Percentiles rank a stretch among this genome's conserved stretches.
Evolutionary conservation across 1,140 invertebrate species (phyloP).

Genomic region (Venturia canescens): DNA sequence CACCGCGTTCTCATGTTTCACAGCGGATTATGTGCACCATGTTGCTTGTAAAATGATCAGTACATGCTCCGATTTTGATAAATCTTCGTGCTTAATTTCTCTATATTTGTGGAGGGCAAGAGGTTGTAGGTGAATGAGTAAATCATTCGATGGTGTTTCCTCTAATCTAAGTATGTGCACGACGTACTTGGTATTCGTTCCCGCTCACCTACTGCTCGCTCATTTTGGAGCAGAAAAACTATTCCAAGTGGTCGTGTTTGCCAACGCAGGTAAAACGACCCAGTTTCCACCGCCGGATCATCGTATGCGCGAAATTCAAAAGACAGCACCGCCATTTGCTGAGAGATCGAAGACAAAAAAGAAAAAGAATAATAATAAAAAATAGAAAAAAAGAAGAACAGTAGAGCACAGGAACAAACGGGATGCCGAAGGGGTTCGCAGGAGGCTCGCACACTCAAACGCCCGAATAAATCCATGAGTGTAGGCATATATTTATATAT

Average conservation of each 20-base stretch:
- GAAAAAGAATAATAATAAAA: constrained; percentile 58
- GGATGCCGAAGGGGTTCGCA: constrained; percentile 59
- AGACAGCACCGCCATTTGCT: constrained; percentile 63
- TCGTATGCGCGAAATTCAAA: constrained; percentile 65
- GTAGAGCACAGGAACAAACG: constrained; percentile 66
- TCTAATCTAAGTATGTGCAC: constrained; percentile 5
- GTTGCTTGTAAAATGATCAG: constrained; percentile 15
- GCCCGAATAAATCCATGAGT: not conserved
- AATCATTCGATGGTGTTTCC: constrained; percentile 41
- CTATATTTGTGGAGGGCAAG: constrained; percentile 14
- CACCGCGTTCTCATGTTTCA: constrained; percentile 35
- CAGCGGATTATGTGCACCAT: constrained; percentile 16
- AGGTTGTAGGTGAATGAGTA: constrained; percentile 42
- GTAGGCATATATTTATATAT: not conserved
- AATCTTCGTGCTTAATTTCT: not conserved
- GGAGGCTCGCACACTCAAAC: constrained; percentile 18
- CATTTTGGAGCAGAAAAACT: constrained; percentile 48
- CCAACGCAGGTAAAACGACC: constrained; percentile 63
- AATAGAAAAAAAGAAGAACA: constrained; percentile 37
- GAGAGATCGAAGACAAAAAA: constrained; percentile 59
- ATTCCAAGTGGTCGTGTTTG: constrained; percentile 53
- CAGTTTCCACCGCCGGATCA: constrained; percentile 61
- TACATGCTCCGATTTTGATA: not conserved
- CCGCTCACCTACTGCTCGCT: constrained; percentile 1
- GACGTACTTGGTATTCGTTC: constrained; percentile 12